Conservation (phyloP, 1,140 invertebrate species). For the Temnothorax curvispinosus region DNA sequence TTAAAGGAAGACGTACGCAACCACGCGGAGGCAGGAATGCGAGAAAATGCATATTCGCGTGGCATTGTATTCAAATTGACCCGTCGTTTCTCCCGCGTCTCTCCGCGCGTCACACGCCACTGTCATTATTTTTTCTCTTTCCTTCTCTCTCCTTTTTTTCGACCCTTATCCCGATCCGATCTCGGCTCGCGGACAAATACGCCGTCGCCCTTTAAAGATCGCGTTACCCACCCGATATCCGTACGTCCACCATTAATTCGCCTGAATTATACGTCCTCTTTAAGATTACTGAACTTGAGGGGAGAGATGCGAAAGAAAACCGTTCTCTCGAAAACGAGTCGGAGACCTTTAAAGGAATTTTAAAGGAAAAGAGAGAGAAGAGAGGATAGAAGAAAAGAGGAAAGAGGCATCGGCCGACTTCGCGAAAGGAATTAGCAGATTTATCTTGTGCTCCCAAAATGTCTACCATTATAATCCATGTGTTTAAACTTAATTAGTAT, state of each 20-base stretch:
- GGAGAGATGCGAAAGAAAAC: not conserved
- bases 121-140: conserved; percentile 24
- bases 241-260: conserved; percentile 16
- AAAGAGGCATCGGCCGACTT: not conserved
- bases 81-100: conserved; percentile 33
- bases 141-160: not conserved
- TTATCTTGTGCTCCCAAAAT: conserved; percentile 17
- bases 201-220: conserved; percentile 35
- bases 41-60: conserved; percentile 69
- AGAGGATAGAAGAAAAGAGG: not conserved
- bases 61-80: conserved; percentile 73
- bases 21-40: conserved; percentile 63
- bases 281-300: not conserved
- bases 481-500: conserved; percentile 36
- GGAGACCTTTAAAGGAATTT: not conserved
- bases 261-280: conserved; percentile 31
- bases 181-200: conserved; percentile 45
- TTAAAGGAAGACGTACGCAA: conserved; percentile 22
- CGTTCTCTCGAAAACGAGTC: conserved; percentile 6
- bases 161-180: conserved; percentile 53
- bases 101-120: conserved; percentile 32
- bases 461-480: conserved; percentile 43
- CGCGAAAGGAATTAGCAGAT: conserved; percentile 35
- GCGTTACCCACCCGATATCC: conserved; percentile 23
- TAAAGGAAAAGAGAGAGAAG: not conserved